phyloP scores from a whole-genome alignment of 2,888 invertebrate species.

The Andricus quercusramuli region DNA sequence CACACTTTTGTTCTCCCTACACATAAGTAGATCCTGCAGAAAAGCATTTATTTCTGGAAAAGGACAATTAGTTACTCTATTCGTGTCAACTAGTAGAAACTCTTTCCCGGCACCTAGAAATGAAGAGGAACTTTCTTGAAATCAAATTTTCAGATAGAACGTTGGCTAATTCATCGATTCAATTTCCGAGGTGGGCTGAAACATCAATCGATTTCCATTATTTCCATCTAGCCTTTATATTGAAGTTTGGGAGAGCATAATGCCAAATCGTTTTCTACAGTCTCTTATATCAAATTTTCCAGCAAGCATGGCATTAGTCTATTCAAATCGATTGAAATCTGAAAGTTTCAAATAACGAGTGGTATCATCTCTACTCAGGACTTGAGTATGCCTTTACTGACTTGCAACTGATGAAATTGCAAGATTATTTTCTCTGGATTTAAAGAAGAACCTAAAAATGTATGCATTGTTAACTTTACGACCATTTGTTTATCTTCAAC shows the following conservation, averaged over 20 bases:
- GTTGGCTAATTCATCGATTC: background rate
- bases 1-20: too few relatives aligned
- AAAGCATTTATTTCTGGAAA: background rate
- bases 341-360: background rate
- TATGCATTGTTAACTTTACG: too few relatives aligned
- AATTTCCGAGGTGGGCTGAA: background rate
- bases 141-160: background rate
- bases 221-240: background rate
- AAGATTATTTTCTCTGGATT: background rate
- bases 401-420: background rate
- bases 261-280: background rate
- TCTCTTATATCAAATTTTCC: background rate
- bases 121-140: background rate
- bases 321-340: background rate
- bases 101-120: background rate
- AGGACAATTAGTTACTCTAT: background rate
- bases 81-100: background rate
- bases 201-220: background rate
- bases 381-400: background rate
- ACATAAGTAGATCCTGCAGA: too few relatives aligned
- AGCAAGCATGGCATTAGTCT: background rate
- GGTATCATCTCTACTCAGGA: background rate
- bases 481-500: too few relatives aligned
- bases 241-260: background rate
- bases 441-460: background rate